These are phyloP conservation scores for Drosophila anomalipes DNA, from an alignment of 2,888 invertebrate genomes.

Conservation along the genomic window DNA sequence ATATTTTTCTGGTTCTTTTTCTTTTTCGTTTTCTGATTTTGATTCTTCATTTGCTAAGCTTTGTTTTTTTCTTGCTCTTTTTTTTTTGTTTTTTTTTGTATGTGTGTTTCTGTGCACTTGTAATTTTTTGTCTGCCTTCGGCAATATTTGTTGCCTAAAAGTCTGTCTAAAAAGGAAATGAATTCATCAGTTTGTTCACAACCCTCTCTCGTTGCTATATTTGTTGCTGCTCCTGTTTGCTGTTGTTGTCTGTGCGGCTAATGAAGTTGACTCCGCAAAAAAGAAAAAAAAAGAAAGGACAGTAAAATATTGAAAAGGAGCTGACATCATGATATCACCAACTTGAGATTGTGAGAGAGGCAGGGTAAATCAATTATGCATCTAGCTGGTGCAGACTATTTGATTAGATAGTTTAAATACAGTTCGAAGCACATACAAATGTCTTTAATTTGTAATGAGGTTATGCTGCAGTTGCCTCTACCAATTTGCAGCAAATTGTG, in stretches of 20 bases:
- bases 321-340: conserved; percentile 20
- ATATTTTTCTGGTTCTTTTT: not conserved
- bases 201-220: not conserved
- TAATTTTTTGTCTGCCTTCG: conserved; percentile 18
- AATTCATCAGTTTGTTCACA: conserved; percentile 62
- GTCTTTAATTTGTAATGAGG: conserved; percentile 6
- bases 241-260: conserved; percentile 45
- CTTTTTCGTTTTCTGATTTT: not conserved
- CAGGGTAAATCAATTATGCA: conserved; percentile 19
- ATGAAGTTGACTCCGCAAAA: conserved; percentile 56
- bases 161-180: conserved; percentile 73
- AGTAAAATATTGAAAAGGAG: not conserved
- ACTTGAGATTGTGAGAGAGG: conserved; percentile 30
- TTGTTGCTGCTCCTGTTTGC: conserved; percentile 6
- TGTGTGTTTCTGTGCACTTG: not conserved
- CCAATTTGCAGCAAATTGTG: not conserved
- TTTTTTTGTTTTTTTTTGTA: not conserved
- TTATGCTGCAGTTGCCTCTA: not conserved
- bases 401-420: conserved; percentile 2
- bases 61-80: conserved; percentile 6
- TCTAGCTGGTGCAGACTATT: conserved; percentile 14
- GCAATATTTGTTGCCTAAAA: conserved; percentile 27
- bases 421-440: conserved; percentile 2
- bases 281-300: not conserved
- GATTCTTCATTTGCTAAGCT: conserved; percentile 14